Base-by-base conservation (phyloP, 2,797 vertebrate genomes). In the Delichon dasypus region DNA sequence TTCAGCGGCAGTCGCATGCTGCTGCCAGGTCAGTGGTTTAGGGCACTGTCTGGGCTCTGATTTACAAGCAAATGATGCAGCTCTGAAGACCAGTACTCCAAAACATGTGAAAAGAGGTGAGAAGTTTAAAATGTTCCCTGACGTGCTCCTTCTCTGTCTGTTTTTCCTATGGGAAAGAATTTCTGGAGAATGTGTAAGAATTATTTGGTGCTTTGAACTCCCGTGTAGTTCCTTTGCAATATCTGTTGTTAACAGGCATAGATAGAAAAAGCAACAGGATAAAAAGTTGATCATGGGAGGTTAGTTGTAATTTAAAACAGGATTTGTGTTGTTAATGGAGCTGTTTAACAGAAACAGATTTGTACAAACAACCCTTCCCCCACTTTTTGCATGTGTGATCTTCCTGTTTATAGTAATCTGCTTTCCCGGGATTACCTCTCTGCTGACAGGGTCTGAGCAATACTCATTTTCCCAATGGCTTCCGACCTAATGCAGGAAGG, bases 371-470 rank as follows among this genome's bases (percentile, higher is more conserved):
- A 47, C 86, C 93, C 85, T 94, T 72, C 93, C 93, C 90, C 95
- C 93, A 93, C 94, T 70, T 95, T 84, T 85, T 93, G 85, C 91
- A 86, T 94, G 82, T 88, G 48, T 64, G 55, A 95, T 96, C 94
- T 97, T 97, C 88, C 93, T 96, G 96, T 98, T 98, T 97, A 97
- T 93, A 80, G 77, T 97, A 97, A 97, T 97, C 93, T 96, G 88
- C 96, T 97, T 97, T 97, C 76, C 90, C 96, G 96, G 96, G 97
- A 97, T 97, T 97, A 97, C 92, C 83, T 91, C 91, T 86, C 71
- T 94, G 81, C 96, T 93, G 72, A 55, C 88, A 74, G 89, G 91
- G 91, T 85, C 64, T 79, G 54, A 93, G 94, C 89, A 72, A 74
- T 62, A 38, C 77, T 88, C 60, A 12, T 82, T 94, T 96, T 94